These are phyloP conservation scores for Scrobipalpa atriplicella DNA, from an alignment of 2,888 invertebrate species.

Conservation along the genomic window DNA sequence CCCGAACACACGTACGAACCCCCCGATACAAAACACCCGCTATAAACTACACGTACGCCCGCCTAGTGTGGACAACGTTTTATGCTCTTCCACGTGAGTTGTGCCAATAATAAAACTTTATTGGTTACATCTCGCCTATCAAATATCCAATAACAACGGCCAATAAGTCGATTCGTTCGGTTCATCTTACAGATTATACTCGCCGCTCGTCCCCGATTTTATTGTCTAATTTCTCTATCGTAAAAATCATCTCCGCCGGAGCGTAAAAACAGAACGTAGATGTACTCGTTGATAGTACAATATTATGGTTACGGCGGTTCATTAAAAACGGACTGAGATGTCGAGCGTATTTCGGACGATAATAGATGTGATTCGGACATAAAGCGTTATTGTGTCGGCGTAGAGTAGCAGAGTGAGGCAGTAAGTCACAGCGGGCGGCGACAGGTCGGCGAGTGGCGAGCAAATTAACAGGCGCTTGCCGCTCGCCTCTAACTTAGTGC, in stretches of 20 bases:
- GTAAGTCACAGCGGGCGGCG: constrained; percentile 79
- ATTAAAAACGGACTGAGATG: constrained; percentile 47
- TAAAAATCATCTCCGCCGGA: constrained; percentile 43
- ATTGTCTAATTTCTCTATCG: constrained; percentile 52
- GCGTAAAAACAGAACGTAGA: constrained; percentile 46
- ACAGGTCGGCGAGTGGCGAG: constrained; percentile 70
- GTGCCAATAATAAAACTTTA: constrained; percentile 72
- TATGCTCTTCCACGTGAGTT: constrained; percentile 60
- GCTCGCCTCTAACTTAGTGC: constrained; percentile 77
- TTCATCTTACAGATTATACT: constrained; percentile 56
- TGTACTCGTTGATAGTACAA: background rate
- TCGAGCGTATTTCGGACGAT: constrained; percentile 46
- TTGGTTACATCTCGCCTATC: constrained; percentile 69
- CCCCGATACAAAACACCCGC: constrained; percentile 33
- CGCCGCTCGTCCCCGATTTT: constrained; percentile 52
- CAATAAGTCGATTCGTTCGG: constrained; percentile 61
- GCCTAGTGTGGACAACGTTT: constrained; percentile 39
- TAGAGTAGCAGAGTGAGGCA: constrained; percentile 42
- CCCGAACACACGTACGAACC: constrained; percentile 46
- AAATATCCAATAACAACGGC: constrained; percentile 67
- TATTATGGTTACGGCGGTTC: constrained; percentile 44
- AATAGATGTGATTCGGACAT: constrained; percentile 57
- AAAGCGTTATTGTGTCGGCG: constrained; percentile 54
- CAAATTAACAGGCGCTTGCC: constrained; percentile 80
- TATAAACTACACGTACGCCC: constrained; percentile 4